Base-by-base conservation (phyloP, 2,797 vertebrate species). In the Clarias fuscus region DNA sequence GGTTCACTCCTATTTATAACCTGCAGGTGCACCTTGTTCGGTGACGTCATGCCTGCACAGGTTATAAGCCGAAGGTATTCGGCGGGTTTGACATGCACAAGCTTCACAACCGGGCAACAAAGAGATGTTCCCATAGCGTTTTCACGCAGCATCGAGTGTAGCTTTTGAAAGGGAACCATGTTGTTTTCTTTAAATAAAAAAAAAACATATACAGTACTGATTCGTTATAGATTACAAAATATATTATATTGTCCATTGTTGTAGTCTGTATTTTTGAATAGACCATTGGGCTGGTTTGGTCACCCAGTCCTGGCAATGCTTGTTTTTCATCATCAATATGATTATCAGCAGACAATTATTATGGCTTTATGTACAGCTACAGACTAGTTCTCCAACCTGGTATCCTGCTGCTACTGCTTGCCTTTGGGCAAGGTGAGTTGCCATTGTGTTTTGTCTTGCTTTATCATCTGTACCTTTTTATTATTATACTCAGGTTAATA, bases 401-500 rank as follows among this genome's bases (percentile, higher is more conserved):
- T 73, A 33, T 48, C 71, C 40, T 27, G 24, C 24, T 58, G 7
- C 73, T 17, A 30, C 73, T 18, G 73, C n/a, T 76, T 56, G 73
- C 40, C 2, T 30, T 30, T n/a, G 15, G 15, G 15, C n/a, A 53
- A 37, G 72, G 13, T 15, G 5, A 13, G 7, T 73, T n/a, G 5
- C 4, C 22, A 72, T 14, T 24, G 37, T 72, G n/a, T 59, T 77
- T 56, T 58, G 24, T 78, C 18, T 4, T 61, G 7, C 20, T 37
- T 33, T 33, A 79, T 61, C 30, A 62, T 30, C 62, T 61, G 27
- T 61, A 61, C 58, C 77, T 78, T 30, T 3, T 27, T 6, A 53
- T 75, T n/a, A 53, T 53, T 58, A 77, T 37, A 33, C 75, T 77
- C 56, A 59, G 27, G 75, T 77, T 59, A 30, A 87, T 53, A 43